Conservation (phyloP, 2,888 invertebrate species). For the Drosophila neonasuta region DNA sequence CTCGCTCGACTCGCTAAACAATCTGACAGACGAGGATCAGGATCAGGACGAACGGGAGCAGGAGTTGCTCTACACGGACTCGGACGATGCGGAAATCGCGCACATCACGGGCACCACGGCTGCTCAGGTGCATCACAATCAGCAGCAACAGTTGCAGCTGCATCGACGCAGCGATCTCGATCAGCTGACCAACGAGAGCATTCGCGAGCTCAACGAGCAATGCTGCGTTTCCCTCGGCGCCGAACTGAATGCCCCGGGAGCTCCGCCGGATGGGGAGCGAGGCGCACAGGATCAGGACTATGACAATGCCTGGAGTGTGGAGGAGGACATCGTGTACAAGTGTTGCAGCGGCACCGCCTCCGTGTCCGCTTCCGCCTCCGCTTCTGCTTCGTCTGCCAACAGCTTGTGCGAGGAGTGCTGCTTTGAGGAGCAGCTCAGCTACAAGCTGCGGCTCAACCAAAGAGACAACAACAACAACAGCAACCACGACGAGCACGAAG, state of each 20-base stretch:
- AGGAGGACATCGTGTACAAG: constrained; percentile 77
- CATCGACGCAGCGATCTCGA: constrained; percentile 79
- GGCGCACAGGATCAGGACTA: constrained; percentile 65
- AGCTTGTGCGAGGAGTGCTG: constrained; percentile 66
- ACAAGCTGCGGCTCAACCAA: constrained; percentile 58
- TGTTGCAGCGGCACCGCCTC: constrained; percentile 55
- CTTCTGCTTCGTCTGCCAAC: constrained; percentile 19
- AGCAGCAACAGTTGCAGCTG: constrained; percentile 47
- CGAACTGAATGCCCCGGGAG: constrained; percentile 37
- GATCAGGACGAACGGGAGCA: constrained; percentile 56
- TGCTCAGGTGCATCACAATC: constrained; percentile 80
- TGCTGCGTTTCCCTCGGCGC: constrained; percentile 79
- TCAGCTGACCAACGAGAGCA: constrained; percentile 80
- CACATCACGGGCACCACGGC: constrained; percentile 81
- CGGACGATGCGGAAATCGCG: constrained; percentile 87
- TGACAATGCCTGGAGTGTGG: constrained; percentile 80
- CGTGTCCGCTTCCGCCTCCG: constrained; percentile 13
- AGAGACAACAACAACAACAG: constrained; percentile 58
- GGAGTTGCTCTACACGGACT: constrained; percentile 84
- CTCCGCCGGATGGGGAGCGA: constrained; percentile 30
- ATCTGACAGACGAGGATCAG: constrained; percentile 85
- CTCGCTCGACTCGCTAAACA: constrained; percentile 87
- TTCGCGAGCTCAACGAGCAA: constrained; percentile 78
- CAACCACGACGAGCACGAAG: not conserved
- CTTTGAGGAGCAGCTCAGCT: constrained; percentile 63